Evolutionary conservation across 2,113 vertebrate species (phyloP), one percentile per base, ranked within the genome.

Genomic region (Eupsittula cactorum): DNA sequence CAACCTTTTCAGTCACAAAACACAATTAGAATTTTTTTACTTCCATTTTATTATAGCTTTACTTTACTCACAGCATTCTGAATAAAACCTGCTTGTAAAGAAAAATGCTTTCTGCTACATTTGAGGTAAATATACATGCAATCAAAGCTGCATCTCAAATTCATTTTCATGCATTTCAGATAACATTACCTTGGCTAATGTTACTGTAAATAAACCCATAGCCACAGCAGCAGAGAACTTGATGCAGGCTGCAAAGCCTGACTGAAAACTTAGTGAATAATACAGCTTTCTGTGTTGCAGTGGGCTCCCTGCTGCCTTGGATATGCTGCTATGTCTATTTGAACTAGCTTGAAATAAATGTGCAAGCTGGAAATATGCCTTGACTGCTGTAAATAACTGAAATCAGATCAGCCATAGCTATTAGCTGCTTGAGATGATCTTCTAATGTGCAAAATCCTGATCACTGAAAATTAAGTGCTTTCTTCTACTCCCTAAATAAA

Each of bases 341-440:
- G 87, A 81, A 85, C 70, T 46, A 82, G 39, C 41, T 73, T 76
- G 67, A 92, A 92, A 85, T 33, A 95, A 90, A 85, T 29, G 39
- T 77, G 62, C 33, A 85, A 87, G 78, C 28, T 44, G 82, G 53
- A 95, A 82, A 90, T 86, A 70, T 8, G 44, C 57, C 46, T 81
- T 75, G 92, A 93, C 50, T 90, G 49, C 64, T 88, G 80, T 76
- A 91, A 95, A 93, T 92, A 80, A 93, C 69, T 78, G 35, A 95
- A 85, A 92, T 92, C 79, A 71, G 81, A 93, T 89, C 85, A 96
- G 91, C 44, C 84, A 73, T 17, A 96, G 75, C 39, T 93, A 92
- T 88, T 95, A 77, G 84, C 69, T 91, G 92, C 89, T 97, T 95
- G 59, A 97, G 83, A 91, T 73, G n/a, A 95, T 97, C 62, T 88